Conservation (phyloP, 2,113 vertebrate species). For the Pseudorasbora parva region DNA sequence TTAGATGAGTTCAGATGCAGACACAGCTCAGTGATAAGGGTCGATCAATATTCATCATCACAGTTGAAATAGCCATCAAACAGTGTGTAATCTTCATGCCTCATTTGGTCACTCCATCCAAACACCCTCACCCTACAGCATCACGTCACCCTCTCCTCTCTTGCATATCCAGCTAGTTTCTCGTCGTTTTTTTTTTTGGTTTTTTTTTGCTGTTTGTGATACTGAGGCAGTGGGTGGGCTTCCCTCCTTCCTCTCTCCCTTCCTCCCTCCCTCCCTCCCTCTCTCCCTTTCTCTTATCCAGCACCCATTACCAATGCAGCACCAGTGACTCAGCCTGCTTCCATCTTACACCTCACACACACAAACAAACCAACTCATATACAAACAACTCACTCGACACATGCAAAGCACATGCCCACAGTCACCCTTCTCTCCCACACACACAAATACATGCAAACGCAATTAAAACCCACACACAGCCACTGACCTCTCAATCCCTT, state of each 20-base stretch:
- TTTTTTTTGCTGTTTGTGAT: conserved; percentile 14
- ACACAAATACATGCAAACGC: conserved; percentile 50
- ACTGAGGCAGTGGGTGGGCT: conserved; percentile 39
- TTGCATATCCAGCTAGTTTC: conserved; percentile 16
- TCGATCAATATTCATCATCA: conserved; percentile 46
- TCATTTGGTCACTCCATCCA: conserved; percentile 37
- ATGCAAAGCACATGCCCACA: conserved; percentile 49
- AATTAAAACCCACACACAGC: conserved; percentile 32
- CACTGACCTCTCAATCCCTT: conserved; percentile 29
- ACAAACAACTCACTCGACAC: conserved; percentile 20
- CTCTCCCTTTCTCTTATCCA: neutral
- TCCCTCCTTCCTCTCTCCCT: conserved; percentile 1
- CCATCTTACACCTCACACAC: conserved; percentile 34
- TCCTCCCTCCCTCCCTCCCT: neutral
- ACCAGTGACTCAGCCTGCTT: conserved; percentile 51
- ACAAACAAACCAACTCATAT: conserved; percentile 15
- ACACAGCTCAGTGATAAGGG: neutral
- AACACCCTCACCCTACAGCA: neutral
- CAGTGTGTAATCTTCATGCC: conserved; percentile 30
- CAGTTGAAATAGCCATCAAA: conserved; percentile 24
- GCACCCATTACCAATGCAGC: conserved; percentile 38
- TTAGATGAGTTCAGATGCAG: conserved; percentile 7
- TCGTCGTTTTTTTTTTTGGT: neutral
- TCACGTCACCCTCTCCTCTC: conserved; percentile 29
- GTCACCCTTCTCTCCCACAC: conserved; percentile 12